Evolutionary conservation across 1,140 invertebrate genomes (phyloP), one percentile per base, ranked within the genome.

Genomic region (Heliconius congener): DNA sequence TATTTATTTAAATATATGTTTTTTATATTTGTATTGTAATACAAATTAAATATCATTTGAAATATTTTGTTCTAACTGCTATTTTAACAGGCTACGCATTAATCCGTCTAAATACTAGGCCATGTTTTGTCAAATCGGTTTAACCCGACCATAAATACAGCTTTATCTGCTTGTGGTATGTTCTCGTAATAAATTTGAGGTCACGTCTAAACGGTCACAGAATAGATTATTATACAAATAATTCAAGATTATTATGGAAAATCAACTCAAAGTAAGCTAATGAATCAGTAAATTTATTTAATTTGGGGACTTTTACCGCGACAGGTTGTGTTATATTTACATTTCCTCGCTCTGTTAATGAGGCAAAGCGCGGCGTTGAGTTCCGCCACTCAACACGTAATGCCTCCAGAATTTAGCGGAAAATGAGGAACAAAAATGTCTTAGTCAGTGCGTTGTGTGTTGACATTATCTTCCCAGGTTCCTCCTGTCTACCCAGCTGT

Each of bases 141-240:
- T 66, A 66, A 66, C 60, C 60, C 60, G 60, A 66, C 60, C 60
- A 66, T 66, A 66, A 66, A 66, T 66, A 66, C 60, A 66, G 60
- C 60, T 66, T 66, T 66, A 66, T 66, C 60, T 66, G 23, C 27
- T 66, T 66, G 60, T 66, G 60, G 60, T 66, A 18, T 66, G 60
- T 66, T 30, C 60, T 66, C 4, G 27, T 66, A 66, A 66, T 66
- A 66, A 66, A 66, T 66, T 66, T 5, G 27, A 66, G 60, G 60
- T 66, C 60, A 66, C 11, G 60, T 66, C 60, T 30, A 30, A 66
- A 66, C 9, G 27, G 60, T 66, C 60, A 66, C 11, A 5, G 60
- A 66, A 23, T 66, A 66, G 60, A 66, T 66, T 66, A 66, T 66
- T 66, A 13, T 66, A 66, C 60, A 66, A 66, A 66, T 66, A 66